These are phyloP conservation scores for Enteromius thamalakanensis DNA, from an alignment of 2,797 vertebrate genomes.

Conservation along the genomic window DNA sequence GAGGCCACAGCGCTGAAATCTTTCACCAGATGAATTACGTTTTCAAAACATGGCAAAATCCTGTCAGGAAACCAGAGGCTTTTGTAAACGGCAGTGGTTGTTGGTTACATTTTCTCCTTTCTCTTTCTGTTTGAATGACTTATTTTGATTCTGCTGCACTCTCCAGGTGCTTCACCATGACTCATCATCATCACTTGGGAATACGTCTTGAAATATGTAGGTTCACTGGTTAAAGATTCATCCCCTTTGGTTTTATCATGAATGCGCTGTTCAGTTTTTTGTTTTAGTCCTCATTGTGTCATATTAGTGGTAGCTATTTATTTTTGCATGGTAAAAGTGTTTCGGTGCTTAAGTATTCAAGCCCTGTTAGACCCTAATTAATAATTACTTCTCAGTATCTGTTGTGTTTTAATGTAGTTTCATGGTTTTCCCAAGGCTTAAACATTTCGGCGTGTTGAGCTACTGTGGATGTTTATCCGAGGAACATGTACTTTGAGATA, in stretches of 20 bases:
- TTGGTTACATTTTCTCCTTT: slow-evolving; percentile 23
- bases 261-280: slow-evolving; percentile 1
- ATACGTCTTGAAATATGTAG: slow-evolving; percentile 45
- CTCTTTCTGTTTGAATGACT: background rate
- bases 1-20: slow-evolving; percentile 7
- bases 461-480: slow-evolving; percentile 24
- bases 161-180: slow-evolving; percentile 32
- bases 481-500: slow-evolving; percentile 25
- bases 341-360: slow-evolving; percentile 17
- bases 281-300: slow-evolving; percentile 10
- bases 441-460: background rate
- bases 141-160: slow-evolving; percentile 10
- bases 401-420: slow-evolving; percentile 29
- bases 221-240: slow-evolving; percentile 41
- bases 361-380: slow-evolving; percentile 15
- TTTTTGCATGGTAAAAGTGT: background rate
- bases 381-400: slow-evolving; percentile 8
- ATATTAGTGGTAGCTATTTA: slow-evolving; percentile 1
- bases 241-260: slow-evolving; percentile 20
- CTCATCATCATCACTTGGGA: slow-evolving; percentile 22
- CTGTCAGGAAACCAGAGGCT: slow-evolving; percentile 23
- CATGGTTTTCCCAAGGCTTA: slow-evolving; percentile 25
- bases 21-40: slow-evolving; percentile 30
- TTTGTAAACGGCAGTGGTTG: slow-evolving; percentile 19
- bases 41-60: slow-evolving; percentile 24